Evolutionary conservation across 2,113 vertebrate genomes (phyloP), one percentile per base, ranked within the genome.

Genomic region (Ailurus styani): DNA sequence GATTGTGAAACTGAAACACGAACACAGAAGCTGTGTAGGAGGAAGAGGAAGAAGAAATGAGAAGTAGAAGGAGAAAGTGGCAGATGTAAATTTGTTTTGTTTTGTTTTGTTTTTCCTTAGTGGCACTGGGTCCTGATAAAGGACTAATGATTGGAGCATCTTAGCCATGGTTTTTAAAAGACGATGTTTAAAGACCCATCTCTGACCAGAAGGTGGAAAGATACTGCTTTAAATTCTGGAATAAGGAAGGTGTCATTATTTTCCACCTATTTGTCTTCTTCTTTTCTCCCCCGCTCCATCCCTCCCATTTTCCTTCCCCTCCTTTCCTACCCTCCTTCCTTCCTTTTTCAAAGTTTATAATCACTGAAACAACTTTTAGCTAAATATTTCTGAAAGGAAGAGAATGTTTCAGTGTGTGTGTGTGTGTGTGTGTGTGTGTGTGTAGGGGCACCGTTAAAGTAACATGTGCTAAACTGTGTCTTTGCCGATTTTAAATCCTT

Each of bases 1-100:
- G 87, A 96, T 95, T 87, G 81, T 37, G 47, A 92, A 77, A 37
- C n/a, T 78, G 79, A 90, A 93, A 79, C 42, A 73, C 0, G 18
- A 91, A 64, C 84, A 96, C 96, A 96, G 93, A 97, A 92, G 93
- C 96, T 93, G 86, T 93, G 89, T 75, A 94, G 86, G 96, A 78
- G 73, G 83, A 93, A 6, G 21, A 47, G n/a, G 52, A 57, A 83
- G 34, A 29, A 60, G 13, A 87, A 55, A n/a, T 64, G n/a, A 96
- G 50, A 37, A 88, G 8, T 18, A 89, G 55, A 90, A 77, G 21
- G 52, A 68, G 54, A 47, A 93, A 95, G 55, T 55, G 50, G 40
- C 79, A 94, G 42, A 85, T 92, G 72, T n/a, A 47, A 34, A 70
- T 66, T 47, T 75, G 78, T n/a, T 62, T 13, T 20, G n/a, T 34